Base-by-base conservation (phyloP, 2,797 vertebrate species). In the Scolopax rusticola region DNA sequence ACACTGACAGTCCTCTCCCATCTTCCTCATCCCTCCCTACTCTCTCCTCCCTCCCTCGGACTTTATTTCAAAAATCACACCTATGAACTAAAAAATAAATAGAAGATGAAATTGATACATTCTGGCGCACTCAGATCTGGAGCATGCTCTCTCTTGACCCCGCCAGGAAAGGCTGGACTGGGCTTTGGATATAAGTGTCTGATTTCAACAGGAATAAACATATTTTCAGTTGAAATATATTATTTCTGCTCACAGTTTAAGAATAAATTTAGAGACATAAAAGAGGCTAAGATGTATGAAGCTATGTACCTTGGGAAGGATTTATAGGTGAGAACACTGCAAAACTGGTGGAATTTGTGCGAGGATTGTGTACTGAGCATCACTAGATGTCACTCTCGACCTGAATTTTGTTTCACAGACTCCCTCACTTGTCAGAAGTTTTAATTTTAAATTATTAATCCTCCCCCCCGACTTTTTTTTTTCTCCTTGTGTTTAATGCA, bases 331-430 rank as follows among this genome's bases (percentile, higher is more conserved):
- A 78, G 30, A 33, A 30, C 15, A 38, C 33, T 65, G 57, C 41
- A 69, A 60, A 80, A 11, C 1, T 6, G 33, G 11, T 17, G 68
- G 40, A 51, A 33, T 51, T 77, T 47, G 15, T 51, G 17, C 0
- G 1, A 51, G 38, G 59, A 17, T 33, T 1, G 0, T 50, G 51
- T 84, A 9, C 53, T 76, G 69, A 64, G 23, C 64, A 57, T 87
- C 98, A 95, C 97, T 97, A 95, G 97, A 88, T 96, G 98, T 92
- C 98, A 87, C 94, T 96, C 79, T 98, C 53, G 4, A 80, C 87
- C 95, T 45, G 84, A 41, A 89, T 63, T 73, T 63, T 61, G 27
- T 74, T 80, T 36, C 15, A 41, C 20, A 69, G 60, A 33, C 27
- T 38, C 7, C 6, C 6, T 9, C 3, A 2, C 43, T 40, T 17